phyloP scores from a whole-genome alignment of 2,113 vertebrate species.

The Hydrolagus affinis region DNA sequence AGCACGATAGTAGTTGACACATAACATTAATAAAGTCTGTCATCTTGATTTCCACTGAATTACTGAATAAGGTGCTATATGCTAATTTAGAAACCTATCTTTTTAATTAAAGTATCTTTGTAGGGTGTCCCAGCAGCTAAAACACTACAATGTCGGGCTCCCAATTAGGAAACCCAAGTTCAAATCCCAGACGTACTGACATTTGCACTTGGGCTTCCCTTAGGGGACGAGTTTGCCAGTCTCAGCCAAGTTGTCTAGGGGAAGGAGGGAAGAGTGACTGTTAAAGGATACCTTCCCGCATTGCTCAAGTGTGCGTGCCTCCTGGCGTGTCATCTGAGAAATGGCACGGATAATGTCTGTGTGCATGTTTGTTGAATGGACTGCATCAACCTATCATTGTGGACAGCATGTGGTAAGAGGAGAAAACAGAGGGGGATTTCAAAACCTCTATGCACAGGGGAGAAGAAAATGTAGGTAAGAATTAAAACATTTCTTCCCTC shows the following conservation, averaged over 20 bases:
- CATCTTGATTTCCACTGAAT: neutral
- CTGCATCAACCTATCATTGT: neutral
- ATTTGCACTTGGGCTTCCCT: neutral
- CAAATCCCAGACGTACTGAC: neutral
- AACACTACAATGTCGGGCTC: neutral
- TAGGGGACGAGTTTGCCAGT: neutral
- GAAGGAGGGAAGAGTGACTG: neutral
- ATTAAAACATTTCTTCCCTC: neutral
- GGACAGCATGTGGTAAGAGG: neutral
- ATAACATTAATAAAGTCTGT: neutral
- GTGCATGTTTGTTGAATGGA: neutral
- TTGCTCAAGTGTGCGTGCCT: neutral
- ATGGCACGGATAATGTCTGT: neutral
- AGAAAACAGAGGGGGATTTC: neutral
- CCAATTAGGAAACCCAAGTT: neutral
- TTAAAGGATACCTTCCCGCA: neutral
- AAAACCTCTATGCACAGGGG: neutral
- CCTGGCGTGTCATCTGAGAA: neutral
- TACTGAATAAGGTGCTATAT: neutral
- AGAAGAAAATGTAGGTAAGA: neutral
- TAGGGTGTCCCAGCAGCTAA: neutral
- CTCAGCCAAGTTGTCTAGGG: neutral
- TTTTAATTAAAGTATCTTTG: neutral
- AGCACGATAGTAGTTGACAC: neutral
- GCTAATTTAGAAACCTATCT: neutral